Percentiles rank a stretch among this genome's conserved stretches.
phyloP scores from a whole-genome alignment of 35 echinoderm and acorn worm species.

The Patiria miniata region DNA sequence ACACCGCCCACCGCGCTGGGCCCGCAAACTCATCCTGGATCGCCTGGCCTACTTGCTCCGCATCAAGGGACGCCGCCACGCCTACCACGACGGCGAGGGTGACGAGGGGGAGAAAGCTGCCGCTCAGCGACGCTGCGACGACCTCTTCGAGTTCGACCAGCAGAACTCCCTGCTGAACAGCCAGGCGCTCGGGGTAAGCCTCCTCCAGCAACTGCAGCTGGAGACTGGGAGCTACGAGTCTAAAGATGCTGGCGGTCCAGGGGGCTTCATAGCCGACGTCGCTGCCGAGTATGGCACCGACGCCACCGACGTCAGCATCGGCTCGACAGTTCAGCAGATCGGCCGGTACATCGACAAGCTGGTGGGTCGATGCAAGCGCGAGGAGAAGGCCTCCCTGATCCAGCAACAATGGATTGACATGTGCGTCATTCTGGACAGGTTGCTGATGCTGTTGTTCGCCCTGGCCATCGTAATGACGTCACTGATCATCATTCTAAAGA shows the following conservation, averaged over 20 bases:
- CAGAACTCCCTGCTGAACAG: conserved; percentile 12
- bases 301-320: conserved; percentile 47
- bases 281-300: conserved; percentile 59
- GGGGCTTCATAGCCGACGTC: conserved; percentile 16
- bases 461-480: conserved; percentile 35
- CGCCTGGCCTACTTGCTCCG: conserved; percentile 42
- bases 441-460: conserved; percentile 52
- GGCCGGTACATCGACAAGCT: conserved; percentile 53
- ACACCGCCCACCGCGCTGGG: conserved; percentile 43
- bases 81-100: conserved; percentile 22
- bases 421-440: conserved; percentile 70
- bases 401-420: conserved; percentile 87
- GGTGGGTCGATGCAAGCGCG: conserved; percentile 31
- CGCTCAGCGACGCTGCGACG: not conserved
- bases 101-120: conserved; percentile 7
- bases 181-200: conserved; percentile 45
- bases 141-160: conserved; percentile 71
- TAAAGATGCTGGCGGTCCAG: not conserved
- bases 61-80: conserved; percentile 55
- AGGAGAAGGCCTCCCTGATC: conserved; percentile 41
- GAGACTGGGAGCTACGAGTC: conserved; percentile 13
- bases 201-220: conserved; percentile 60
- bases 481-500: not conserved
- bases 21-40: conserved; percentile 69
- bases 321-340: conserved; percentile 59